Percentiles rank a stretch among this genome's conserved stretches.
Conservation (phyloP, 2,888 invertebrate genomes). For the Microplitis deprimator region DNA sequence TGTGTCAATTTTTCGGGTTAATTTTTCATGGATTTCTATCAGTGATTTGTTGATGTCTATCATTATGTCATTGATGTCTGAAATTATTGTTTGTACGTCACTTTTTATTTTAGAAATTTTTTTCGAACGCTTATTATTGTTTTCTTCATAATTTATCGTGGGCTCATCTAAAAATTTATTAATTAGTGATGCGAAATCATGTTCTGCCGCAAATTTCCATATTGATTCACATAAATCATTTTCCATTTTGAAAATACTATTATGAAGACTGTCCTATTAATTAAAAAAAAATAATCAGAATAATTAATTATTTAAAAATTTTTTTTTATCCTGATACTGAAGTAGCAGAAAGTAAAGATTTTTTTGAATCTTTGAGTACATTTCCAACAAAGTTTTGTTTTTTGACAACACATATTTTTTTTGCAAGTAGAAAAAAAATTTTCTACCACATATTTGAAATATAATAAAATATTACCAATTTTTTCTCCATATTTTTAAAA, state of each 20-base stretch:
- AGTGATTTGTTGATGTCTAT: neutral
- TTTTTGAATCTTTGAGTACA: too few species aligned
- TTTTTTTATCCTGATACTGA: too few species aligned
- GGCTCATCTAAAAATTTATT: slow-evolving; percentile 40
- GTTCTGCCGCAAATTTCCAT: slow-evolving; percentile 42
- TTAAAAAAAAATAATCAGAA: neutral
- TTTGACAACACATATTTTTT: too few species aligned
- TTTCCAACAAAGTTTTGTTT: too few species aligned
- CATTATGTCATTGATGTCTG: neutral
- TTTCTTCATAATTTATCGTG: slow-evolving; percentile 3
- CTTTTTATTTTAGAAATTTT: neutral
- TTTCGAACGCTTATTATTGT: neutral
- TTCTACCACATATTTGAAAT: slow-evolving; percentile 1
- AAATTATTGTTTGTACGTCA: neutral
- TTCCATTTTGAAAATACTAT: slow-evolving; percentile 49
- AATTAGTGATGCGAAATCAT: slow-evolving; percentile 37
- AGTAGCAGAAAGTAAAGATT: too few species aligned
- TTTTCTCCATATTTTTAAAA: slow-evolving; percentile 46
- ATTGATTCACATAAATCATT: slow-evolving; percentile 43
- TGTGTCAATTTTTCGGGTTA: neutral
- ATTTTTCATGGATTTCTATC: neutral
- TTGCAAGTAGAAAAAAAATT: neutral
- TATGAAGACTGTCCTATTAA: slow-evolving; percentile 53
- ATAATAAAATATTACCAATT: slow-evolving; percentile 52
- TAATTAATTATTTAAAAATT: too few species aligned